A percentile compares a stretch with the other conserved stretches of the same genome.
phyloP scores from a whole-genome alignment of 2,888 invertebrate species.

The Oligia latruncula region DNA sequence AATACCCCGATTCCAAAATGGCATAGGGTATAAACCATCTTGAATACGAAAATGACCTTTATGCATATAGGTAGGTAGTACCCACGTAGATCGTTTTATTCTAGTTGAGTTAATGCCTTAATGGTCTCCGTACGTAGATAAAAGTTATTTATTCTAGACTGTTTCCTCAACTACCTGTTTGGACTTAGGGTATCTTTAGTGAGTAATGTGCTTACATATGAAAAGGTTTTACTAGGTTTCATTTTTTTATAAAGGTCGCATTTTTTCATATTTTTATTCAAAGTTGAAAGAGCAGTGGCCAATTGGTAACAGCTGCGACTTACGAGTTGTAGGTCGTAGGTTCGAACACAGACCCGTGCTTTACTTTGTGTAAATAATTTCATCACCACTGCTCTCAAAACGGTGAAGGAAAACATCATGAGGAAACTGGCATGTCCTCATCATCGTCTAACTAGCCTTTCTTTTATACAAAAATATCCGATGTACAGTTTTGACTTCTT shows the following conservation, averaged over 20 bases:
- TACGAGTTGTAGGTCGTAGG: too few species aligned
- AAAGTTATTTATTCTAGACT: conserved; percentile 47
- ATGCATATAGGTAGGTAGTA: not conserved
- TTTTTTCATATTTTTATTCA: not conserved
- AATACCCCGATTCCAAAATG: conserved; percentile 38
- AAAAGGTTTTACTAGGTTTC: conserved; percentile 15
- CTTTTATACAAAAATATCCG: too few species aligned
- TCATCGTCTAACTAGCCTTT: too few species aligned
- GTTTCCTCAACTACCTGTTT: conserved; percentile 34
- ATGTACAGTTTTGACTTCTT: too few species aligned
- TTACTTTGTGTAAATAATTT: too few species aligned
- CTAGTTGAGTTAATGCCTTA: conserved; percentile 45
- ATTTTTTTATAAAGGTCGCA: not conserved
- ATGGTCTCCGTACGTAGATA: conserved; percentile 45
- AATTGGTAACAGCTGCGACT: too few species aligned
- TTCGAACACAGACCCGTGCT: too few species aligned
- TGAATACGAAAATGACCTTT: conserved; percentile 24
- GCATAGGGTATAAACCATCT: conserved; percentile 24
- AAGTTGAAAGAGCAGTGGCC: not conserved
- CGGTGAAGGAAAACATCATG: too few species aligned
- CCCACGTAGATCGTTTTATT: conserved; percentile 29
- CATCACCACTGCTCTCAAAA: too few species aligned
- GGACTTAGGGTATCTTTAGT: conserved; percentile 22
- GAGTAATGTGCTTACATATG: conserved; percentile 22
- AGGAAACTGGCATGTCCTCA: too few species aligned